These are phyloP conservation scores for Cyanocitta stelleri DNA, from an alignment of 2,113 vertebrate species.

Conservation along the genomic window DNA sequence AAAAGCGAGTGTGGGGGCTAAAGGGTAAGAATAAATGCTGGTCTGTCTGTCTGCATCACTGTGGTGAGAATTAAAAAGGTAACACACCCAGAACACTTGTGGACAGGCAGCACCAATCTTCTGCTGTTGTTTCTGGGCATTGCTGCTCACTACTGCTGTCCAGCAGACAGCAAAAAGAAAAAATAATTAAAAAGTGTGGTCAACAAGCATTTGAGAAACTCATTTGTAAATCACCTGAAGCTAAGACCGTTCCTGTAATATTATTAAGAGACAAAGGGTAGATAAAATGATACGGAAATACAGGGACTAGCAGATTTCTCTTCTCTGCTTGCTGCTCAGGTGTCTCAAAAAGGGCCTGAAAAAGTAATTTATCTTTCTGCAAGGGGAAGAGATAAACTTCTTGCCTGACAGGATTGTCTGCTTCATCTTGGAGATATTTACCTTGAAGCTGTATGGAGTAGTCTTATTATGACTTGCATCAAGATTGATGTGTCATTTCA, in stretches of 20 bases:
- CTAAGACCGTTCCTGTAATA: neutral
- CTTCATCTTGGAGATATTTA: neutral
- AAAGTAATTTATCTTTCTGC: neutral
- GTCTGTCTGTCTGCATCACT: neutral
- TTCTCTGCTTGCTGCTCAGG: neutral
- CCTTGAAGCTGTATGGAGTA: neutral
- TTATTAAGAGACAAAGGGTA: neutral
- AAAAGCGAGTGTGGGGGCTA: accelerated
- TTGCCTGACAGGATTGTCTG: neutral
- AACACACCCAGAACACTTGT: neutral
- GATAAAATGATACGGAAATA: neutral
- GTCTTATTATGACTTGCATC: neutral
- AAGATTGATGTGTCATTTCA: neutral
- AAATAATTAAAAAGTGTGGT: neutral
- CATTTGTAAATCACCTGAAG: neutral
- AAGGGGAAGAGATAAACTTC: neutral
- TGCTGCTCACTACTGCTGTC: neutral
- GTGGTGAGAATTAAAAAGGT: neutral
- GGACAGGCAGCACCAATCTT: neutral
- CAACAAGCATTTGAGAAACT: neutral
- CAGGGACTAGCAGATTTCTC: neutral
- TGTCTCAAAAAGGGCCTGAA: neutral
- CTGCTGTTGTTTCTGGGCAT: neutral
- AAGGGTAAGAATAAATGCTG: neutral
- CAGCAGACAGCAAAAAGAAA: neutral